These are phyloP conservation scores for Sebastiscus albofasciatus DNA, from an alignment of 2,797 vertebrate genomes.

Conservation along the genomic window DNA sequence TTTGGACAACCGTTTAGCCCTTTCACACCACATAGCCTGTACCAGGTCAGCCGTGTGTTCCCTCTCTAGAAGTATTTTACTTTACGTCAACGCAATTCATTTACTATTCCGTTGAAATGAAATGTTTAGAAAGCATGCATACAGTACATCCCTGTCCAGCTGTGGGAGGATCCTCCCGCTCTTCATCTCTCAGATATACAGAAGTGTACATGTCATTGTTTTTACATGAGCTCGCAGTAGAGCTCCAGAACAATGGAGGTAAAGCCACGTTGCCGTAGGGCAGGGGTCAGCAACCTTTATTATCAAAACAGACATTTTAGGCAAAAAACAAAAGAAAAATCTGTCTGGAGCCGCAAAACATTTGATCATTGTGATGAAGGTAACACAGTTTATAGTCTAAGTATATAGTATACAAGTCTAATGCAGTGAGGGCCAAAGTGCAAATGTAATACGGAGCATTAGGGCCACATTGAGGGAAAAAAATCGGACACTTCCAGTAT, in stretches of 20 bases:
- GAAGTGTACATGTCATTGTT: constrained; percentile 38
- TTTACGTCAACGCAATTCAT: neutral
- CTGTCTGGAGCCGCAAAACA: no score
- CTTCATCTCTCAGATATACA: constrained; percentile 9
- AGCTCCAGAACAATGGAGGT: constrained; percentile 16
- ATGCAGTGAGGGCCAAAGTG: no score
- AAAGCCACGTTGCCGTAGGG: constrained; percentile 16
- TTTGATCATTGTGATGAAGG: no score
- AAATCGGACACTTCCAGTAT: no score
- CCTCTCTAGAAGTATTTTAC: neutral
- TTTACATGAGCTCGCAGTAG: constrained; percentile 16
- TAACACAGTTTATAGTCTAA: no score
- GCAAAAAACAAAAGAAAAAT: no score
- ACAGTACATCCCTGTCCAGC: neutral
- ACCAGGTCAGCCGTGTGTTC: neutral
- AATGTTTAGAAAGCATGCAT: neutral
- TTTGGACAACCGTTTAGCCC: neutral
- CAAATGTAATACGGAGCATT: no score
- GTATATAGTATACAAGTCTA: no score
- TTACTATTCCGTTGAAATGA: neutral
- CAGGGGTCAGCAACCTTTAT: no score
- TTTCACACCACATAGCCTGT: neutral
- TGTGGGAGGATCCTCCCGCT: neutral
- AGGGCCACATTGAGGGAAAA: no score
- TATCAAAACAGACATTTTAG: no score